Base-by-base conservation (phyloP, 30 jellyfish, hydroid and myxozoan species). In the Rhopilema esculentum region DNA sequence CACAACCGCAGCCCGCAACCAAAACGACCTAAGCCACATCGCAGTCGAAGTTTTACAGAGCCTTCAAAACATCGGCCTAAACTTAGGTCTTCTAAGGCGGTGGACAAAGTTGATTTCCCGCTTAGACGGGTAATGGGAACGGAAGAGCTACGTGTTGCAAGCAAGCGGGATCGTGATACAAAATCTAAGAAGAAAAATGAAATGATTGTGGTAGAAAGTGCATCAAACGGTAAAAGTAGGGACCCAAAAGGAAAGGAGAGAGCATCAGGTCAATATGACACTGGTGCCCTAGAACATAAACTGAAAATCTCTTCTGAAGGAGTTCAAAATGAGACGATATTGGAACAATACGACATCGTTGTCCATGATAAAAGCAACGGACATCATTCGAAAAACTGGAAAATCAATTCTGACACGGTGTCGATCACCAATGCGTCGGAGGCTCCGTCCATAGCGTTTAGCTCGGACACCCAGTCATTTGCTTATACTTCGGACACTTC, bases 81-180 rank as follows among this genome's bases (percentile, higher is more conserved):
- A 28, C 30, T 64, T 49, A 82, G 70, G 69, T 32, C 49, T 24
- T 21, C 85, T 12, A 82, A 33, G 26, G 77, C 49, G 28, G 72
- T 31, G 1, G 71, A 69, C 25, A 69, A 70, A 0, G 49, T 53
- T 0, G 91, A 82, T 82, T 82, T 82, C 49, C 91, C 91, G 1
- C 49, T 82, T 24, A 69, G 91, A 20, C 91, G 91, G 50, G 91
- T 71, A 8, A 82, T 82, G 61, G 91, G 79, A n/a, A 71, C 84
- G 24, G 91, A 68, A 16, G 91, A 82, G 66, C 85, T 82, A 22
- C 62, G 91, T 4, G 27, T 17, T 64, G 16, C 21, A 4, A 49
- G n/a, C n/a, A 76, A 61, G n/a, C 33, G 49, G 0, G 88, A 78
- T 32, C 26, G 16, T 12, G 64, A 76, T 16, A 0, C 1, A 21